These are phyloP conservation scores for Xestia ashworthii DNA, from an alignment of 2,888 invertebrate species.

Conservation along the genomic window DNA sequence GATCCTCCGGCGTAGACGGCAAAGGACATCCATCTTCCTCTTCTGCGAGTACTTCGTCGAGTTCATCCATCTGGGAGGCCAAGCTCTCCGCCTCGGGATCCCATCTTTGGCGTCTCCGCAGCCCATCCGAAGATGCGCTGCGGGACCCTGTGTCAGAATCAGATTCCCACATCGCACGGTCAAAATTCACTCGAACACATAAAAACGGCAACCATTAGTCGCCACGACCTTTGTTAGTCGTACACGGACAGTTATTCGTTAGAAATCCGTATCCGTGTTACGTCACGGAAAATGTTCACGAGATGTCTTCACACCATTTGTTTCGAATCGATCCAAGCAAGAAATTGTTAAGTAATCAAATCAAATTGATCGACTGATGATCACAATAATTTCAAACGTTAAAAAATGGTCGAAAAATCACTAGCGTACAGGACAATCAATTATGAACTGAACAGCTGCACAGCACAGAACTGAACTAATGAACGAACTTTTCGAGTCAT, in stretches of 20 bases:
- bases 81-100: slow-evolving; percentile 88
- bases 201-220: slow-evolving; percentile 78
- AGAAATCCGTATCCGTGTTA: slow-evolving; percentile 86
- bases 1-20: slow-evolving; percentile 96
- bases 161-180: slow-evolving; percentile 86
- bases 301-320: slow-evolving; percentile 27
- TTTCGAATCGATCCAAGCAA: slow-evolving; percentile 38
- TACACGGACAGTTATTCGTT: slow-evolving; percentile 78
- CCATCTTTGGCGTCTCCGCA: slow-evolving; percentile 89
- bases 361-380: slow-evolving; percentile 31
- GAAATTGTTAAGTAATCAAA: slow-evolving; percentile 21
- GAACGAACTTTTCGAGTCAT: slow-evolving; percentile 70
- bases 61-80: slow-evolving; percentile 88
- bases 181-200: slow-evolving; percentile 75
- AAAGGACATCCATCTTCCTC: slow-evolving; percentile 96
- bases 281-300: slow-evolving; percentile 81
- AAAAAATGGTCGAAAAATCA: slow-evolving; percentile 55
- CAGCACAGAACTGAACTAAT: slow-evolving; percentile 64
- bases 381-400: slow-evolving; percentile 63
- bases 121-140: slow-evolving; percentile 87
- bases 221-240: slow-evolving; percentile 80
- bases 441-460: slow-evolving; percentile 72
- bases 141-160: slow-evolving; percentile 86
- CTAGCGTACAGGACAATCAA: slow-evolving; percentile 64
- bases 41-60: slow-evolving; percentile 92